Base-by-base conservation (phyloP, 2,113 vertebrate species). In the Thryonomys swinderianus region DNA sequence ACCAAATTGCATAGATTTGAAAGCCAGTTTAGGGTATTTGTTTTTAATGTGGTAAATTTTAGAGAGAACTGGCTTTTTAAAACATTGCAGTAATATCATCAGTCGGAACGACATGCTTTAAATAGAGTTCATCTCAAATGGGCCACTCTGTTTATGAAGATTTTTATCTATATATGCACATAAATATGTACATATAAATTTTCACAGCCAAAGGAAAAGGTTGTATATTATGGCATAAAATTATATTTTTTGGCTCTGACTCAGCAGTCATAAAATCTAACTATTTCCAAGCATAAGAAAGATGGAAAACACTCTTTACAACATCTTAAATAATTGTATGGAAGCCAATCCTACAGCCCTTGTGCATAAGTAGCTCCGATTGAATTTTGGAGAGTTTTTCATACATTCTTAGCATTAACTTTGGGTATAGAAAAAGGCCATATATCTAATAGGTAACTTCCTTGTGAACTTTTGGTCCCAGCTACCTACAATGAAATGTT, bases 41-140 rank as follows among this genome's bases (percentile, higher is more conserved):
- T 83, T 96, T 94, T 78, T 78, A 95, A 94, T 94, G 84, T 85
- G 80, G 62, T 91, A 83, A 95, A 59, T 89, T 95, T 91, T 57
- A 74, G 45, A 62, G n/a, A 95, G 64, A 66, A 96, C 51, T 81
- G 51, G 67, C 40, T 67, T 96, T 97, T 96, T 81, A 2, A 88
- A 92, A 76, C 21, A 34, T 37, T 73, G 62, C 53, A 25, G 37
- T 95, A n/a, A 84, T 91, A 79, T 37, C 95, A 78, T 88, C 55
- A 93, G 82, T 93, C 12, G 4, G 88, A 82, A 94, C 0, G 76
- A 20, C 91, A 55, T 90, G 59, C 90, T 96, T 97, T 97, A 96
- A 97, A 94, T 84, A 91, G 96, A 97, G 98, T 98, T 99, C 99
- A 98, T 98, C 98, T 98, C 98, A 97, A 98, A 98, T 98, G 98